A percentile compares a stretch with the other conserved stretches of the same genome.
Evolutionary conservation across 2,888 invertebrate genomes (phyloP).

Genomic region (Pachliopta kotzebuea): DNA sequence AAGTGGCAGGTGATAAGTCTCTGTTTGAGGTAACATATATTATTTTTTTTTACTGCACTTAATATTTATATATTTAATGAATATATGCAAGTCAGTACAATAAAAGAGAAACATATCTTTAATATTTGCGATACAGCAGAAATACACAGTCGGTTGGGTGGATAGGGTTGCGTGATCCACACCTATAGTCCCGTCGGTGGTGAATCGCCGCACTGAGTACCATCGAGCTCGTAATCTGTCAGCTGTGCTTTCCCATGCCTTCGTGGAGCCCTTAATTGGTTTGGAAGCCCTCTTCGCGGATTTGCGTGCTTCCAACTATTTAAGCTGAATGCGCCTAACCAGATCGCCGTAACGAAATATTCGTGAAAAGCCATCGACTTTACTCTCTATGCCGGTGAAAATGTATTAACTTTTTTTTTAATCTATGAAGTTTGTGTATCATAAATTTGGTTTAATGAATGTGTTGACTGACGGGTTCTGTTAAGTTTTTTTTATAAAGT

Average conservation of each 20-base stretch:
- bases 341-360: slow-evolving; percentile 75
- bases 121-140: slow-evolving; percentile 5
- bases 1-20: too few species aligned
- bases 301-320: slow-evolving; percentile 70
- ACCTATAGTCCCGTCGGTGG: slow-evolving; percentile 54
- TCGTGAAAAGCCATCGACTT: slow-evolving; percentile 66
- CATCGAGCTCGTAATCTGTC: slow-evolving; percentile 75
- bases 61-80: background rate
- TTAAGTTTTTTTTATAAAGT: slow-evolving; percentile 20
- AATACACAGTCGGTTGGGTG: slow-evolving; percentile 39
- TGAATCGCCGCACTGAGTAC: slow-evolving; percentile 67
- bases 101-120: background rate
- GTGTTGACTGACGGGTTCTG: slow-evolving; percentile 54
- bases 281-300: slow-evolving; percentile 75
- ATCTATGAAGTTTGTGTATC: slow-evolving; percentile 44
- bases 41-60: background rate
- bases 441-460: slow-evolving; percentile 56
- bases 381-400: slow-evolving; percentile 48
- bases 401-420: slow-evolving; percentile 49
- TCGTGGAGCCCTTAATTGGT: slow-evolving; percentile 78
- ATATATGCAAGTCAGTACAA: background rate
- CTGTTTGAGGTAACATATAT: background rate
- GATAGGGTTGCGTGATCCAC: slow-evolving; percentile 60
- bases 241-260: slow-evolving; percentile 75
- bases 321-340: slow-evolving; percentile 73